Conservation (phyloP, 2,888 invertebrate species). For the Cancer borealis region DNA sequence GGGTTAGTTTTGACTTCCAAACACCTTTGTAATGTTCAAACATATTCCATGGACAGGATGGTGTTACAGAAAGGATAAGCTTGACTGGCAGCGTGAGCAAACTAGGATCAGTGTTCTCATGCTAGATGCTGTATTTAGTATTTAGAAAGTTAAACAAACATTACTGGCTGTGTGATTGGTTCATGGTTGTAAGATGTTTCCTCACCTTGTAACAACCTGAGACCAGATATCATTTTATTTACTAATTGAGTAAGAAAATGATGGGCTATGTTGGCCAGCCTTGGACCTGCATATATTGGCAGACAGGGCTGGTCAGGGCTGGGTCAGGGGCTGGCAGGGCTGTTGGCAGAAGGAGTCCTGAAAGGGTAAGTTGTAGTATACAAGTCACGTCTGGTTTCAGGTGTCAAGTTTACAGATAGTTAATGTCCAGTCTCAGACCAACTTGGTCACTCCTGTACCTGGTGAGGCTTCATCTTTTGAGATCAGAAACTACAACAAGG, state of each 20-base stretch:
- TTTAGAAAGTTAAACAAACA: not conserved
- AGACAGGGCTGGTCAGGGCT: conserved; percentile 22
- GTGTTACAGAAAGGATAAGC: not conserved
- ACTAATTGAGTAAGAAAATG: not conserved
- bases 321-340: not conserved
- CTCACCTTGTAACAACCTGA: conserved; percentile 62
- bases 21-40: too few species aligned
- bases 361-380: conserved; percentile 60
- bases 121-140: not conserved
- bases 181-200: conserved; percentile 60
- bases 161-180: conserved; percentile 54
- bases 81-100: not conserved
- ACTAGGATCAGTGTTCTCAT: not conserved
- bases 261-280: not conserved
- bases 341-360: conserved; percentile 21
- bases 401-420: not conserved
- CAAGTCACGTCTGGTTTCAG: conserved; percentile 56
- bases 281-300: not conserved
- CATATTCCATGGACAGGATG: too few species aligned
- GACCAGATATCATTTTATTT: conserved; percentile 48
- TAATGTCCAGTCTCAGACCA: not conserved
- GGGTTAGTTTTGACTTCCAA: too few species aligned
- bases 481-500: conserved; percentile 52
- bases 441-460: not conserved
- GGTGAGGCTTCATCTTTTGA: conserved; percentile 66